Conservation (phyloP, 2,113 vertebrate genomes). For the Corydoras maculifer region DNA sequence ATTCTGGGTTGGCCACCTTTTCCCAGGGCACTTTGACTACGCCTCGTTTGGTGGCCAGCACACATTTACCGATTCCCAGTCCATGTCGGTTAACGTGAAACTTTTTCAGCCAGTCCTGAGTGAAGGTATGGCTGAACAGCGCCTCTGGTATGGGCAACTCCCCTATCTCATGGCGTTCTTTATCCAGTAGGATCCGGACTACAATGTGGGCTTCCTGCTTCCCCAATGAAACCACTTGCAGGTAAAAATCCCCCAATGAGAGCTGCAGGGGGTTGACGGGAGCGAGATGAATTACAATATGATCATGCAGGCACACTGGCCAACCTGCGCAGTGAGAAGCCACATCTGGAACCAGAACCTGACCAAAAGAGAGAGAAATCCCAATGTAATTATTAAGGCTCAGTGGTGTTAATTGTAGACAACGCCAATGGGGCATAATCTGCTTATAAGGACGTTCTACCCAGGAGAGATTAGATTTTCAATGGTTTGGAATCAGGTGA, state of each 20-base stretch:
- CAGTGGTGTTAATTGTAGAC: not conserved
- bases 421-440: too few species aligned
- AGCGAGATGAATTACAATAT: constrained; percentile 76
- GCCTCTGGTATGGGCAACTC: constrained; percentile 66
- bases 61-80: constrained; percentile 63
- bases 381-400: not conserved
- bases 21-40: constrained; percentile 73
- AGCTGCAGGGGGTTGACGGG: constrained; percentile 71
- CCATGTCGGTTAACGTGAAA: constrained; percentile 63
- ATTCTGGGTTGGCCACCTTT: constrained; percentile 72
- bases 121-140: constrained; percentile 71
- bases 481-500: too few species aligned
- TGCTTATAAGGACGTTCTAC: too few species aligned
- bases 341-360: constrained; percentile 74
- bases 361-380: constrained; percentile 23
- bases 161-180: constrained; percentile 64
- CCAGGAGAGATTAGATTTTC: too few species aligned
- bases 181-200: constrained; percentile 72
- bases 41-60: constrained; percentile 72
- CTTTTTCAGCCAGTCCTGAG: constrained; percentile 69
- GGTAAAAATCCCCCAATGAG: constrained; percentile 80
- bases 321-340: constrained; percentile 84
- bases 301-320: constrained; percentile 79
- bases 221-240: constrained; percentile 72
- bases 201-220: constrained; percentile 71